Evolutionary conservation across 2,888 invertebrate species (phyloP).

Genomic region (Spatulosminthurus flaviceps): DNA sequence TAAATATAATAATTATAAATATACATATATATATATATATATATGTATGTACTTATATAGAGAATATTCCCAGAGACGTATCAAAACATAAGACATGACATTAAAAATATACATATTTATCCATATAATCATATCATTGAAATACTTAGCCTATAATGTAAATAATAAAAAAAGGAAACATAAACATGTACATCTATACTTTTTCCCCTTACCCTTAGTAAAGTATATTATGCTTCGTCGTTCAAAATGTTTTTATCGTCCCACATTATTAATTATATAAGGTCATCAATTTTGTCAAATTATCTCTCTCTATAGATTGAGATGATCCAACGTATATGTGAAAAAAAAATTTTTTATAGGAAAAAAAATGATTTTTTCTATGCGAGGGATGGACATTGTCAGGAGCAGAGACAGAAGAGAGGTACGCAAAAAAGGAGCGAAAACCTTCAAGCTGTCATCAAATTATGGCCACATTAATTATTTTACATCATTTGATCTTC

Average conservation of each 20-base stretch:
- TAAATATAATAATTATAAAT: slow-evolving; percentile 16
- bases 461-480: slow-evolving; percentile 21
- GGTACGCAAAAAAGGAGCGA: background rate
- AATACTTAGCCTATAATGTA: too few relatives aligned
- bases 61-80: too few relatives aligned
- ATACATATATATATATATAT: background rate
- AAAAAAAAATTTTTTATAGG: too few relatives aligned
- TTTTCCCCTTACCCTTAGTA: too few relatives aligned
- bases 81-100: slow-evolving; percentile 19
- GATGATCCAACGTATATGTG: too few relatives aligned
- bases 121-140: background rate
- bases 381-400: slow-evolving; percentile 23
- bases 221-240: too few relatives aligned
- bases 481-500: slow-evolving; percentile 2
- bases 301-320: background rate
- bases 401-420: slow-evolving; percentile 32
- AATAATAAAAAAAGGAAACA: background rate
- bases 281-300: background rate
- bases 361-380: too few relatives aligned
- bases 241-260: too few relatives aligned
- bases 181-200: slow-evolving; percentile 29
- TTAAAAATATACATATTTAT: background rate
- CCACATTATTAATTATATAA: background rate
- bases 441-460: slow-evolving; percentile 32
- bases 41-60: too few relatives aligned